These are phyloP conservation scores for Cirrhinus molitorella DNA, from an alignment of 2,797 vertebrate genomes.

Conservation along the genomic window DNA sequence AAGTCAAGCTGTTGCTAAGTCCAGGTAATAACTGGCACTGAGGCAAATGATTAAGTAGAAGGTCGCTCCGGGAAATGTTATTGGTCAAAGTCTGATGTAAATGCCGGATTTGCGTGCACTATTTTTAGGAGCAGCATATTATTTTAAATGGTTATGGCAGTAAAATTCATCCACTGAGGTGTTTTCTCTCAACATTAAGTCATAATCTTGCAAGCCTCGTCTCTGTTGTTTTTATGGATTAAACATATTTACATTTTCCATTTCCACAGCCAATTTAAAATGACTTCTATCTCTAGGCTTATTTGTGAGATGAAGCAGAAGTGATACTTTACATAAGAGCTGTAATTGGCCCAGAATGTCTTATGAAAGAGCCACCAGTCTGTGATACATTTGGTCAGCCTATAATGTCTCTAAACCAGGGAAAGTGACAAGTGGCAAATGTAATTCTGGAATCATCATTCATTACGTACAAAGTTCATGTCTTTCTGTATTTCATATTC, in stretches of 20 bases:
- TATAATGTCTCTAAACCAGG: background rate
- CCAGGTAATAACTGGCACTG: background rate
- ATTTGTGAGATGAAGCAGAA: background rate
- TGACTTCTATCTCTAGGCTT: background rate
- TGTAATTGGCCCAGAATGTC: conserved; percentile 14
- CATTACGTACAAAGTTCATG: background rate
- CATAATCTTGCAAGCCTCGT: background rate
- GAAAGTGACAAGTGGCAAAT: background rate
- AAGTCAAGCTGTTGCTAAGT: conserved; percentile 7
- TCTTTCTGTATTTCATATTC: conserved; percentile 7
- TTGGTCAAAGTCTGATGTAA: background rate
- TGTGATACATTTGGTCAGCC: background rate
- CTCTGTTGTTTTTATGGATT: background rate
- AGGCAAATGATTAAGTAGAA: conserved; percentile 9
- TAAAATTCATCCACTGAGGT: background rate
- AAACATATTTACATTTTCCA: background rate
- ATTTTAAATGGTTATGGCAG: background rate
- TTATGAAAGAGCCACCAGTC: background rate
- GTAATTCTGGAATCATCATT: background rate
- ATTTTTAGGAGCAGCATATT: background rate
- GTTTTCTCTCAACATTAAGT: background rate
- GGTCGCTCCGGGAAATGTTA: conserved; percentile 1
- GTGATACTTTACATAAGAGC: conserved; percentile 12
- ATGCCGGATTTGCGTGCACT: background rate
- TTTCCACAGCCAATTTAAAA: background rate